Percentiles rank a stretch among this genome's conserved stretches.
These are phyloP conservation scores for Ceratothoa steindachneri DNA, from an alignment of 2,888 invertebrate species.

Conservation along the genomic window DNA sequence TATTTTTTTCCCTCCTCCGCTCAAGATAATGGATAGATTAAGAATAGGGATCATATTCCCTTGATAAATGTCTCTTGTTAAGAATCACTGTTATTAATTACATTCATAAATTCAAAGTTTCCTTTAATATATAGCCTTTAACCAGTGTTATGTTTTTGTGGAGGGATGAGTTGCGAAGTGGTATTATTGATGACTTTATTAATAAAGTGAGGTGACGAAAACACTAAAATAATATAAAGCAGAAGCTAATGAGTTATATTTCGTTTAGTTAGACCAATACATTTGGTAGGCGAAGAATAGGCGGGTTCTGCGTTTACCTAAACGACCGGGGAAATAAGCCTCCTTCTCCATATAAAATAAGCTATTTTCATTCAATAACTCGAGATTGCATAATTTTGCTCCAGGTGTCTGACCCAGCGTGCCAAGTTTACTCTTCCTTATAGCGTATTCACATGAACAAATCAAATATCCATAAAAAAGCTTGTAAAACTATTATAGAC, in stretches of 20 bases:
- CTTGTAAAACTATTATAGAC: neutral
- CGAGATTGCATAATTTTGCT: too few species aligned
- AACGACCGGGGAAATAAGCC: neutral
- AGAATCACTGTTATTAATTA: constrained; percentile 12
- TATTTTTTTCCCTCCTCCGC: neutral
- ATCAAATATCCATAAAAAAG: neutral
- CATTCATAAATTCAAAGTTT: constrained; percentile 13
- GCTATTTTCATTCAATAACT: too few species aligned
- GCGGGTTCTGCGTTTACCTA: too few species aligned
- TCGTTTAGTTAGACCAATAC: too few species aligned
- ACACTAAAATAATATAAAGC: too few species aligned
- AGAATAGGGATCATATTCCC: constrained; percentile 5
- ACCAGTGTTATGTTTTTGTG: neutral
- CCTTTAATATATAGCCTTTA: neutral
- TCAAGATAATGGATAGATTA: constrained; percentile 7
- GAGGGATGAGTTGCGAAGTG: neutral
- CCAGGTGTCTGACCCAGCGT: too few species aligned
- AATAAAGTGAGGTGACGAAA: neutral
- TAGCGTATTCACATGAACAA: neutral
- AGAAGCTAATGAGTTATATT: too few species aligned
- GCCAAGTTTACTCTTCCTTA: too few species aligned
- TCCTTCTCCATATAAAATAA: neutral
- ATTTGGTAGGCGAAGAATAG: too few species aligned
- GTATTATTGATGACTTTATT: neutral
- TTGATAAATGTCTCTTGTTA: constrained; percentile 10